Evolutionary conservation across 1,140 invertebrate genomes (phyloP), one percentile per base, ranked within the genome.

Genomic region (Drepana arcuata): DNA sequence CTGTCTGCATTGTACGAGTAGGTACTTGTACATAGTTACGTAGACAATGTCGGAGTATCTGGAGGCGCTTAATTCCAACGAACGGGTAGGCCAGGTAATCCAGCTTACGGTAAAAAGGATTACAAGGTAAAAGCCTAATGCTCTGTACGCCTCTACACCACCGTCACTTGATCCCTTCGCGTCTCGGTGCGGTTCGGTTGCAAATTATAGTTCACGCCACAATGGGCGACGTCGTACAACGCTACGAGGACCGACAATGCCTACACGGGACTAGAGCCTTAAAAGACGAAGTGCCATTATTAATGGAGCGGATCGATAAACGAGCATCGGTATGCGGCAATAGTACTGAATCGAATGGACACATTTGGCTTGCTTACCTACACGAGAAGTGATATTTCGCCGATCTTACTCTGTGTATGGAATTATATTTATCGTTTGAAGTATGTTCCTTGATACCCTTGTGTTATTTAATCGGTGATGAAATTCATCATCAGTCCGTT

Each of bases 181-280:
- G 56, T 64, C 63, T 69, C 59, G 61, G 44, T 52, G 46, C 48
- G 68, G 58, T 71, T 73, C 62, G 45, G 58, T 70, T 77, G 63
- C 65, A 73, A 73, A 77, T 73, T 73, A 69, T 68, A 65, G 61
- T 70, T 68, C 55, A 56, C 56, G 51, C 58, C 51, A 66, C 57
- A 69, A 68, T 68, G 49, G 64, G 44, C 48, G 53, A 62, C 47
- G 40, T 34, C 16, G 53, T 61, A 58, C 52, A 66, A 35, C n/a
- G n/a, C n/a, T n/a, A n/a, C n/a, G n/a, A n/a, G 42, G 43, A 34
- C 41, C 45, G 51, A 61, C 57, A 65, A 61, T 58, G 50, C 53
- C 46, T 58, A 42, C 47, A 44, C 34, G 52, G 35, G 30, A 37
- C 41, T 36, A 35, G 38, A 25, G 50, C 58, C 58, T 66, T 66